Conservation (phyloP, 2,888 invertebrate species). For the Phasia obesa region DNA sequence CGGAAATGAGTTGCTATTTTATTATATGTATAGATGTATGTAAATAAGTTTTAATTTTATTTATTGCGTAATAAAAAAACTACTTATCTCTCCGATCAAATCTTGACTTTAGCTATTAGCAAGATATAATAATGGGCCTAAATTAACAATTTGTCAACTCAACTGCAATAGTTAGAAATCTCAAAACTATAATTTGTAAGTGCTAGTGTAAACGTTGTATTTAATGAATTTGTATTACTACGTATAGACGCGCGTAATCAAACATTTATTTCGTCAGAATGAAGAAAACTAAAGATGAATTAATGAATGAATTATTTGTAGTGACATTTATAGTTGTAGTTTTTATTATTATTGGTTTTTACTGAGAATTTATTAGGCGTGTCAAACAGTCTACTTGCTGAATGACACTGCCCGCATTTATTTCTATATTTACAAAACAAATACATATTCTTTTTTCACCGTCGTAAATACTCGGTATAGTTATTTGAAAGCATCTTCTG, state of each 20-base stretch:
- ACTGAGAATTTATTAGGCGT: constrained; percentile 38
- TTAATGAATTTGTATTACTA: constrained; percentile 24
- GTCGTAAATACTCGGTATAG: neutral
- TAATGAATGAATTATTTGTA: constrained; percentile 41
- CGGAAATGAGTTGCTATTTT: too few relatives aligned
- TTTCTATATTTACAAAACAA: constrained; percentile 28
- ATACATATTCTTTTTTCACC: too few relatives aligned
- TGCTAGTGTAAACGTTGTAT: constrained; percentile 16
- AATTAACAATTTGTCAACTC: too few relatives aligned
- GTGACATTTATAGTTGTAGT: constrained; percentile 31
- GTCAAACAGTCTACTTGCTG: constrained; percentile 68
- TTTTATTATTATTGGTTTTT: constrained; percentile 13
- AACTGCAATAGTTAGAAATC: too few relatives aligned
- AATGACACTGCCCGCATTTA: constrained; percentile 74
- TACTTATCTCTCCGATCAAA: too few relatives aligned
- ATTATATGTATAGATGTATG: too few relatives aligned
- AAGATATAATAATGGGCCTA: too few relatives aligned
- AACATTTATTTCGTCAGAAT: constrained; percentile 48
- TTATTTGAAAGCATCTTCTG: neutral
- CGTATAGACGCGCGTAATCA: constrained; percentile 46
- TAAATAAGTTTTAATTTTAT: too few relatives aligned
- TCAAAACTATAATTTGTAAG: too few relatives aligned
- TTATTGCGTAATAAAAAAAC: too few relatives aligned
- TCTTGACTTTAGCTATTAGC: too few relatives aligned
- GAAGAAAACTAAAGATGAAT: constrained; percentile 36